Percentiles rank a stretch among this genome's conserved stretches.
Conservation (phyloP, 2,113 vertebrate genomes). For the Numenius arquata region DNA sequence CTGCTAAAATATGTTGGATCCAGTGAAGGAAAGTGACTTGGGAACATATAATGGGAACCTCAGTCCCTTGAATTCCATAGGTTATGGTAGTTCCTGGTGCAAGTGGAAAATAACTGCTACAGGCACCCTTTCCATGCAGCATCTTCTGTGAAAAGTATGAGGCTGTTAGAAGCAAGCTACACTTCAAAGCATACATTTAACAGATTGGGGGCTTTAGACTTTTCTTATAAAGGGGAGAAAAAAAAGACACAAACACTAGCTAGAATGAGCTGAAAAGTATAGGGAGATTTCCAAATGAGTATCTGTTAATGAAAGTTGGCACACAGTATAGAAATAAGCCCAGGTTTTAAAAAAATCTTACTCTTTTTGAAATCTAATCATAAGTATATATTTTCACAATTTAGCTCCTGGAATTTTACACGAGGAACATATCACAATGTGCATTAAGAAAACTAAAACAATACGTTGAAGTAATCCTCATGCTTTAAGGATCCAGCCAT, state of each 20-base stretch:
- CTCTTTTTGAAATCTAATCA: background rate
- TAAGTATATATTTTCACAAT: background rate
- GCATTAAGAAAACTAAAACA: background rate
- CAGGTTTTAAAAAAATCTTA: background rate
- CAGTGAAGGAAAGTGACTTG: background rate
- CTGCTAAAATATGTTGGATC: background rate
- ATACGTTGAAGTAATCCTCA: background rate
- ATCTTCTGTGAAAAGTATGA: background rate
- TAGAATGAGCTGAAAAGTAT: background rate
- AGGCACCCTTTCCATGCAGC: background rate
- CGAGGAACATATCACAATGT: background rate
- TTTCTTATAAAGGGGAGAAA: background rate
- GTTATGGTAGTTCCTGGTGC: background rate
- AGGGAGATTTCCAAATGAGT: background rate
- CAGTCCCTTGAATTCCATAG: background rate
- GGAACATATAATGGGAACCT: background rate
- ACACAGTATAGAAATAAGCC: background rate
- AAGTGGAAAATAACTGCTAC: background rate
- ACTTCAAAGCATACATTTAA: background rate
- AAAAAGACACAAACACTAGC: background rate
- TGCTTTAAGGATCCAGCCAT: background rate
- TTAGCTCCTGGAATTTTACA: background rate
- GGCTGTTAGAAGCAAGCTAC: background rate
- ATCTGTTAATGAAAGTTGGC: background rate
- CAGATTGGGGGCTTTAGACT: background rate